These are phyloP conservation scores for Leptocoma aspasia DNA, from an alignment of 2,113 vertebrate genomes.

Conservation along the genomic window DNA sequence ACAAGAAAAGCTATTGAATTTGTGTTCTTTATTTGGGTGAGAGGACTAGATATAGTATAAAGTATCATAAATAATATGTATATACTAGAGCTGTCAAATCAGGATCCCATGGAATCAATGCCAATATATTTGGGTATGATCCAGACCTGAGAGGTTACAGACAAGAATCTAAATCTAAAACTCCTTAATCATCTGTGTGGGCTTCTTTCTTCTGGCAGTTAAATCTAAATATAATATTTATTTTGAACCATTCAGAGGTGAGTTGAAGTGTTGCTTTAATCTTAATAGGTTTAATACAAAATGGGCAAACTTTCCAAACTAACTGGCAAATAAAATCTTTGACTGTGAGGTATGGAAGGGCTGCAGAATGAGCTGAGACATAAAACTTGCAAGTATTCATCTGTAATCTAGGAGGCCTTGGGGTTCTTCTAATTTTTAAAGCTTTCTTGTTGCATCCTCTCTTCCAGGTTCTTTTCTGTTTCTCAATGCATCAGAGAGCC, in stretches of 20 bases:
- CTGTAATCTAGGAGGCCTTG: neutral
- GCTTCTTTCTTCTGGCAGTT: neutral
- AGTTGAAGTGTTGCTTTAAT: neutral
- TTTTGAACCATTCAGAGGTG: neutral
- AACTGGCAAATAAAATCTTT: neutral
- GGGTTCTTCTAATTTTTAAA: neutral
- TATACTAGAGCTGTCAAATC: neutral
- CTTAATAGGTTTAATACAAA: neutral
- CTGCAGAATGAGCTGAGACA: neutral
- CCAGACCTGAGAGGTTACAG: neutral
- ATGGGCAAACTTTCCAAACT: neutral
- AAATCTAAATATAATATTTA: neutral
- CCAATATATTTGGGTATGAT: neutral
- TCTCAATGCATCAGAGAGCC: conserved; percentile 80
- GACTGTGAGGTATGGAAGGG: neutral
- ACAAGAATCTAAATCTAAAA: neutral
- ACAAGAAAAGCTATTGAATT: neutral
- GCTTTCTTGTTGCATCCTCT: neutral
- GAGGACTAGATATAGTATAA: neutral
- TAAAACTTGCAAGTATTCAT: neutral
- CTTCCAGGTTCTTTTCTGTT: conserved; percentile 86
- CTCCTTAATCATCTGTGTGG: neutral
- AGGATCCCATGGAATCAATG: neutral
- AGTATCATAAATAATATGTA: neutral
- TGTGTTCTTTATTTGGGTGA: neutral